These are phyloP conservation scores for Centruroides sculpturatus DNA, from an alignment of 1,140 invertebrate species.

Conservation along the genomic window DNA sequence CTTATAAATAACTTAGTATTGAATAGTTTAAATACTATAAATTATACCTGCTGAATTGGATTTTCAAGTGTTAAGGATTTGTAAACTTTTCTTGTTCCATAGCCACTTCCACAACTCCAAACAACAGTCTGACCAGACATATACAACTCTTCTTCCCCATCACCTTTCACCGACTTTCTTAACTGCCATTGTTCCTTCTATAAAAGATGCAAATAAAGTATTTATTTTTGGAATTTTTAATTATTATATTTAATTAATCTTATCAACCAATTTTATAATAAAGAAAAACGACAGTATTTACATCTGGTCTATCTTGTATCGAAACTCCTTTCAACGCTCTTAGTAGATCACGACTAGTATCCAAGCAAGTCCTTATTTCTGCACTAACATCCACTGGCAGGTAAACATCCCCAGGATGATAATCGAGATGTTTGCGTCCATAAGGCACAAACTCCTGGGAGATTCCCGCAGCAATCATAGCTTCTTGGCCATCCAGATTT, in stretches of 20 bases:
- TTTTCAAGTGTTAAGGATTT: conserved; percentile 62
- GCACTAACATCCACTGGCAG: conserved; percentile 9
- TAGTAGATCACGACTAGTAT: conserved; percentile 26
- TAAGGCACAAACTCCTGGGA: conserved; percentile 72
- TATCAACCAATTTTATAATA: too few relatives aligned
- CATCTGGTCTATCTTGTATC: conserved; percentile 21
- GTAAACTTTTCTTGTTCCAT: conserved; percentile 25
- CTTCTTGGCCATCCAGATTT: conserved; percentile 23
- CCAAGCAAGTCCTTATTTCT: conserved; percentile 17
- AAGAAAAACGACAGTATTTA: neutral
- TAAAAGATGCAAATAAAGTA: neutral
- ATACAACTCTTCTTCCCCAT: conserved; percentile 77
- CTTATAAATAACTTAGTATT: neutral
- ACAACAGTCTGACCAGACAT: conserved; percentile 66
- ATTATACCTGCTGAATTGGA: conserved; percentile 58
- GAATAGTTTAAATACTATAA: conserved; percentile 46
- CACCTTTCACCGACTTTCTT: conserved; percentile 8
- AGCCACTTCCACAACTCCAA: conserved; percentile 41
- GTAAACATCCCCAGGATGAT: conserved; percentile 53
- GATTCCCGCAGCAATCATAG: conserved; percentile 31
- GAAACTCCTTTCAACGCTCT: conserved; percentile 29
- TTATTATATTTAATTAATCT: too few relatives aligned
- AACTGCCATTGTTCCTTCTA: conserved; percentile 12
- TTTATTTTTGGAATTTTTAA: too few relatives aligned
- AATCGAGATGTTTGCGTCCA: conserved; percentile 59